phyloP scores from a whole-genome alignment of 2,888 invertebrate species.

The Colostygia pectinataria region DNA sequence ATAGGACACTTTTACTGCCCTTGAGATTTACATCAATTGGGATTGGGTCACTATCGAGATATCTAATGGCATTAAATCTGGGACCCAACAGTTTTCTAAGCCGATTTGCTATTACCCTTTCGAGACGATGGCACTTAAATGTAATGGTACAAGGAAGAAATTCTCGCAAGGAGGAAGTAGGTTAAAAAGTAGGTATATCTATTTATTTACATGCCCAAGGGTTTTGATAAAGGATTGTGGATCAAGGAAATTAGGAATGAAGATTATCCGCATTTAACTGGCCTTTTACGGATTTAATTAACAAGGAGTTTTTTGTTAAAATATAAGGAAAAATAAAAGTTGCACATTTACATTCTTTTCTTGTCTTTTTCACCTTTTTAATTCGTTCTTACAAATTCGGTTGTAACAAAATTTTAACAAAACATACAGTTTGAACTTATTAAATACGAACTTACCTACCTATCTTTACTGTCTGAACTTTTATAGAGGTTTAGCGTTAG shows the following conservation, averaged over 20 bases:
- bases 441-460: no score
- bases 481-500: conserved; percentile 28
- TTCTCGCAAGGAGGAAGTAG: conserved; percentile 13
- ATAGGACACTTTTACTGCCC: conserved; percentile 52
- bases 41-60: conserved; percentile 49
- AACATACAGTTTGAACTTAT: no score
- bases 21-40: conserved; percentile 47
- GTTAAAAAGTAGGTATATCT: conserved; percentile 26
- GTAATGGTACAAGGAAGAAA: conserved; percentile 40
- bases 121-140: conserved; percentile 47
- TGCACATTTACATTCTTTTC: not conserved
- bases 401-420: no score
- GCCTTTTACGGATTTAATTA: conserved; percentile 28
- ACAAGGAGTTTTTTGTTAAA: conserved; percentile 7
- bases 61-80: conserved; percentile 56
- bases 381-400: not conserved
- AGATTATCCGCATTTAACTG: conserved; percentile 22
- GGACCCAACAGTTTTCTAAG: conserved; percentile 49
- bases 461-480: not conserved
- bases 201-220: conserved; percentile 31
- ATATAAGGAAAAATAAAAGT: not conserved
- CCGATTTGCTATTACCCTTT: conserved; percentile 38
- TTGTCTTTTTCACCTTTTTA: not conserved
- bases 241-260: conserved; percentile 27
- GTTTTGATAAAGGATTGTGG: conserved; percentile 28